Base-by-base conservation (phyloP, 2,888 invertebrate species). In the Cerceris ruficornis region DNA sequence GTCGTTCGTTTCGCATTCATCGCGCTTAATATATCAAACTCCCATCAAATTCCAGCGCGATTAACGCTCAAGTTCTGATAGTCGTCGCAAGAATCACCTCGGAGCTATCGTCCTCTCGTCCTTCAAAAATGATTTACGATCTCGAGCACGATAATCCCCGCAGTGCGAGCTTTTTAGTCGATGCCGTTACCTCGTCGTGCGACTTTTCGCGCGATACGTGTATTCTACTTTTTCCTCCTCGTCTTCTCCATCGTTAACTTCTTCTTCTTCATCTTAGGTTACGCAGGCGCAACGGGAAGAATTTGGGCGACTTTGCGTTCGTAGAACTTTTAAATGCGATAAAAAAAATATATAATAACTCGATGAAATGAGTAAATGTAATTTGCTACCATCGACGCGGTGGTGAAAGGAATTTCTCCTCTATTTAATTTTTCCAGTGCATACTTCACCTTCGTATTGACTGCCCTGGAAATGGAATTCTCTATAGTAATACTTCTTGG, bases 51-150 rank as follows among this genome's bases (percentile, higher is more conserved):
- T 72, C 65, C 72, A 41, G 55, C 66, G 55, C 80, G 66, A 61
- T 73, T 73, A 57, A 58, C 50, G 50, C 46, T 41, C 69, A 17
- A 28, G 17, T 43, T 15, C 28, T 50, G 55, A 55, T 57, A 65
- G 55, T 67, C 67, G 17, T 39, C 28, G 43, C 52, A 7, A 28
- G 52, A 62, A 67, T 73, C 66, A 57, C 28, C 49, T 52, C 49
- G 41, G 43, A 64, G 72, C 61, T 70, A 60, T 64, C 64, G 54
- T 41, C 17, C 71, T 60, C 55, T 28, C 61, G 59, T 57, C 62
- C 62, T 73, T 66, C 77, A 57, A 50, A 60, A 69, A 70, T 82
- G 77, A 80, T 82, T 82, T 82, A 82, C 77, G 77, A 80, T 64
- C 72, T 46, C 54, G 43, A 28, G 69, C 67, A 28, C 57, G 52